Evolutionary conservation across 53 echinoderm and acorn worm genomes (phyloP), one percentile per base, ranked within the genome.

Genomic region (Echinarachnius parma): DNA sequence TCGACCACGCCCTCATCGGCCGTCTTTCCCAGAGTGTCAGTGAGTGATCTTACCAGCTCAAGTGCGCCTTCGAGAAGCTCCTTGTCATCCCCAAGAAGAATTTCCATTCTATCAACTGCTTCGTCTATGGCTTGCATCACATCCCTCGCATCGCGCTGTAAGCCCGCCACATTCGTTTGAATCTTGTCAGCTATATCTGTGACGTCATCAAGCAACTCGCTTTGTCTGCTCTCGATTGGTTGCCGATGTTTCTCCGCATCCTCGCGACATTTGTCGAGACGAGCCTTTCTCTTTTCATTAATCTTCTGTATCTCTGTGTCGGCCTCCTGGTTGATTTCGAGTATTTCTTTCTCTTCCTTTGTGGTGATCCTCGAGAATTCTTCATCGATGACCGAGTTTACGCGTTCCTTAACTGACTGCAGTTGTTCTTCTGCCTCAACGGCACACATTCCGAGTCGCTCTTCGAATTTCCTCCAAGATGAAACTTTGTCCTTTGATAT

Each of bases 261-360:
- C 20, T n/a, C 21, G 20, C 28, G 15, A 21, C 34, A 33, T 1
- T 11, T n/a, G 18, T 60, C 34, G 34, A 3, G 63, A 37, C 26
- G 25, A 23, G 35, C 35, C 21, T 37, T 16, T 14, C 63, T 63
- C 42, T 63, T 34, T 9, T 37, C 63, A 42, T 63, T n/a, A n/a
- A n/a, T n/a, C n/a, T n/a, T n/a, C n/a, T n/a, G n/a, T n/a, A n/a
- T n/a, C n/a, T n/a, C n/a, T n/a, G n/a, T n/a, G n/a, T n/a, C n/a
- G n/a, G n/a, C n/a, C n/a, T n/a, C n/a, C n/a, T n/a, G n/a, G n/a
- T n/a, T n/a, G n/a, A n/a, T n/a, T n/a, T n/a, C n/a, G n/a, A n/a
- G n/a, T n/a, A n/a, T n/a, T n/a, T n/a, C n/a, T n/a, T n/a, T n/a
- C n/a, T n/a, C n/a, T n/a, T n/a, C n/a, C n/a, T n/a, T n/a, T n/a